These are phyloP conservation scores for Acanthosepion lycidas DNA, from an alignment of 2,888 invertebrate genomes.

Conservation along the genomic window DNA sequence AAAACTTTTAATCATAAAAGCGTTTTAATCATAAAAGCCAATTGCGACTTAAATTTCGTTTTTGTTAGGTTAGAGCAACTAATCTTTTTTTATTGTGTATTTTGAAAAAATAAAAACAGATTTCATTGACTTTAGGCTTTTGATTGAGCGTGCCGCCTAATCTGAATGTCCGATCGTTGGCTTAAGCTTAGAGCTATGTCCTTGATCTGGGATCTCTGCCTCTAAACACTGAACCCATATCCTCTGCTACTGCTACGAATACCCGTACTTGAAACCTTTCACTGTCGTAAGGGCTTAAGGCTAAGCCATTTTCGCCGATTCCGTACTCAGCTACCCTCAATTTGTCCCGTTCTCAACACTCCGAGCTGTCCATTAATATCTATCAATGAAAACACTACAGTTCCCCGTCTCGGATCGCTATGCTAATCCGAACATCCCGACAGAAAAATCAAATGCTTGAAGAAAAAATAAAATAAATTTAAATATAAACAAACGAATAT, in stretches of 20 bases:
- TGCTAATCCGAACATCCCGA: no score
- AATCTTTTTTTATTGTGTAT: neutral
- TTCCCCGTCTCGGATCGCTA: no score
- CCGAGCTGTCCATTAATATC: neutral
- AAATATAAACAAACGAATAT: no score
- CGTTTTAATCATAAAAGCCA: no score
- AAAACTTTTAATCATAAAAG: no score
- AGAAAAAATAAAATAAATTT: no score
- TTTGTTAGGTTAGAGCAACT: neutral
- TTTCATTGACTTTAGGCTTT: neutral
- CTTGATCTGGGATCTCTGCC: neutral
- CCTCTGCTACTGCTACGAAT: neutral
- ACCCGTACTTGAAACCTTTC: conserved; percentile 2
- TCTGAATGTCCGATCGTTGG: neutral
- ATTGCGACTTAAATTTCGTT: neutral
- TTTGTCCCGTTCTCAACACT: neutral
- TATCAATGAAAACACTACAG: neutral
- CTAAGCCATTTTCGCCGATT: neutral
- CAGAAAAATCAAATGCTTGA: no score
- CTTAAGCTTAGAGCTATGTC: neutral
- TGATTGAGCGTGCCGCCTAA: neutral
- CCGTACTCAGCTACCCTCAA: neutral
- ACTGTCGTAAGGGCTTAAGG: neutral
- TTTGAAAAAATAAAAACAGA: neutral
- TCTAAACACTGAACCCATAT: neutral